Base-by-base conservation (phyloP, 2,888 invertebrate genomes). In the Tyria jacobaeae region DNA sequence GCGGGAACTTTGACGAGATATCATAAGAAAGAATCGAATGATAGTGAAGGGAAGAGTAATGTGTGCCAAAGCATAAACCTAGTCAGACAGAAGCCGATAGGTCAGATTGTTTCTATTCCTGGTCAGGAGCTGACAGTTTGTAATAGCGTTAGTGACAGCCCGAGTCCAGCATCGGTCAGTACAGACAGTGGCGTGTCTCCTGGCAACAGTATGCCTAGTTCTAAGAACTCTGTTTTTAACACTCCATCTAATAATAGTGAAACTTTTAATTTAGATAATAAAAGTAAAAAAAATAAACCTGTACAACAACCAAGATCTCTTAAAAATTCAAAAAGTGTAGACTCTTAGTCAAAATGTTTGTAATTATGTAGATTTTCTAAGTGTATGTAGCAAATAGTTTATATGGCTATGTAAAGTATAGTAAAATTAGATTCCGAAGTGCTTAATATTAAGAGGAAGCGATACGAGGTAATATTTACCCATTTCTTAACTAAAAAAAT, bases 321-420 rank as follows among this genome's bases (percentile, higher is more conserved):
- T 60, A 93, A 92, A 81, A 91, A 88, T 86, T 92, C 93, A 62
- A 94, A 93, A 89, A 93, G 93, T 88, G 81, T 94, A 87, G 93
- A 94, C 82, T 89, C 91, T 86, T 92, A 91, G 88, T 86, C 72
- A 73, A 80, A 79, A 78, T 56, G 79, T 88, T 89, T 92, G 92
- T 92, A 92, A 92, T 90, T 91, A 92, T 91, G 92, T 94, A 94
- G 92, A 92, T 94, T 93, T 93, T 93, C 89, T 93, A 93, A 91
- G 84, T 93, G 92, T 93, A 90, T 78, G 87, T 91, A 91, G 91
- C 65, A 71, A 85, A 83, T 87, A 87, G 88, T 82, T 81, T 72
- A 80, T 58, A 70, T 72, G 78, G 76, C 71, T 78, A 80, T 88
- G 84, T 88, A 87, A 87, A 89, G 87, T 86, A 81, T 71, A 64